Conservation (phyloP, 2,797 vertebrate genomes). For the Peromyscus nudipes region DNA sequence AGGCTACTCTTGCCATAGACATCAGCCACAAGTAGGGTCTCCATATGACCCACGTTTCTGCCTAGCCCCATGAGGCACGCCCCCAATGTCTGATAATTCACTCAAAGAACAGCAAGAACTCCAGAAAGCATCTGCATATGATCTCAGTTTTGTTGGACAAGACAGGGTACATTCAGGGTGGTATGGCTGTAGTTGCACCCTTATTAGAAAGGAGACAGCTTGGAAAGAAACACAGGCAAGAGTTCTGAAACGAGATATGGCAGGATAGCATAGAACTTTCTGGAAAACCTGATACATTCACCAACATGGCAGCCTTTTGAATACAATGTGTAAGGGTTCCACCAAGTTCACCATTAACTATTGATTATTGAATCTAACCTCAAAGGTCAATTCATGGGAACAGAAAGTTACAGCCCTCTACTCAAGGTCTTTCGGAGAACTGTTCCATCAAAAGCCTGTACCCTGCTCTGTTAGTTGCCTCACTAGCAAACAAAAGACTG, state of each 20-base stretch:
- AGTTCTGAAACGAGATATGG: rapidly evolving
- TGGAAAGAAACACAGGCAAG: rapidly evolving
- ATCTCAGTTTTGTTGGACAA: not conserved
- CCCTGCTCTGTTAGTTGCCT: not conserved
- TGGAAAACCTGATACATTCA: rapidly evolving
- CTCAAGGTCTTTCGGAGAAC: not conserved
- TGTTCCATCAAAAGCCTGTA: not conserved
- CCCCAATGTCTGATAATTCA: not conserved
- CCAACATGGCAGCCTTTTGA: not conserved
- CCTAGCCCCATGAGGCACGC: no score
- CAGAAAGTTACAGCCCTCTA: not conserved
- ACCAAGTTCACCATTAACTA: not conserved
- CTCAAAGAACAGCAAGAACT: not conserved
- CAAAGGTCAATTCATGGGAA: not conserved
- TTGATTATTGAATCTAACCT: not conserved
- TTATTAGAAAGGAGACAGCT: not conserved
- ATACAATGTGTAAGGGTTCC: no score
- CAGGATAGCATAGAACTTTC: not conserved
- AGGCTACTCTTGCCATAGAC: not conserved
- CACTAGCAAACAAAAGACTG: not conserved
- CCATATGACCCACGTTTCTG: not conserved
- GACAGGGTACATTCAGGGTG: not conserved
- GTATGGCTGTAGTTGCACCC: not conserved
- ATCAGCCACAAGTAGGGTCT: not conserved
- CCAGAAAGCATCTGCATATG: rapidly evolving